Evolutionary conservation across 2,888 invertebrate genomes (phyloP).

Genomic region (Metopia argyrocephala): DNA sequence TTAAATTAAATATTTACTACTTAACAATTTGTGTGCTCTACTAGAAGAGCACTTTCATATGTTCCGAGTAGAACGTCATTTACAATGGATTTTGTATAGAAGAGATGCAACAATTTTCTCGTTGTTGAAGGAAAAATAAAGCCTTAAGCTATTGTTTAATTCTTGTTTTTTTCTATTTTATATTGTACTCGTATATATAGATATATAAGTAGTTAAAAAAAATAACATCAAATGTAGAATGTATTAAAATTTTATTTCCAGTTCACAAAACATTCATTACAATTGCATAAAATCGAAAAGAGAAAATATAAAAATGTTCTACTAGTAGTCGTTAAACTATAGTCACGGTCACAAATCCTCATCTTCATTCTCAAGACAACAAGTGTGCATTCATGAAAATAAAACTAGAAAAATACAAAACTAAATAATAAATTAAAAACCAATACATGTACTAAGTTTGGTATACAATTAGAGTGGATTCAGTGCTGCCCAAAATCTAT

Average conservation of each 20-base stretch:
- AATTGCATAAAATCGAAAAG: slow-evolving; percentile 54
- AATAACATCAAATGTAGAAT: slow-evolving; percentile 18
- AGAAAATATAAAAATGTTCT: slow-evolving; percentile 8
- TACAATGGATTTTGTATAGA: background rate
- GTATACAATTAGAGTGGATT: too few relatives aligned
- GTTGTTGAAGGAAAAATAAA: slow-evolving; percentile 23
- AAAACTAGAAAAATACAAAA: background rate
- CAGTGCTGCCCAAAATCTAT: too few relatives aligned
- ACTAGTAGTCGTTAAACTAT: background rate
- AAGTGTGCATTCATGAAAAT: background rate
- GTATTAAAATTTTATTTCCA: slow-evolving; percentile 64
- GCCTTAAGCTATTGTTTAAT: slow-evolving; percentile 57
- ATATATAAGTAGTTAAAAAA: slow-evolving; percentile 5
- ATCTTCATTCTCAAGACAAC: background rate
- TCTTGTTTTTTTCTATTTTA: slow-evolving; percentile 42
- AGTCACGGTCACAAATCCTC: slow-evolving; percentile 44
- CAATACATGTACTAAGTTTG: too few relatives aligned
- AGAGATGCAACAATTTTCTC: background rate
- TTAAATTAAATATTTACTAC: slow-evolving; percentile 18
- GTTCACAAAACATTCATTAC: slow-evolving; percentile 65
- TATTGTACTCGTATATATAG: too few relatives aligned
- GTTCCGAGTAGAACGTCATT: background rate
- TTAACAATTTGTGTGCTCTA: background rate
- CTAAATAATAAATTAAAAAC: too few relatives aligned
- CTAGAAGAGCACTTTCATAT: background rate